phyloP scores from a whole-genome alignment of 2,888 invertebrate genomes.

The Cephalotes varians region DNA sequence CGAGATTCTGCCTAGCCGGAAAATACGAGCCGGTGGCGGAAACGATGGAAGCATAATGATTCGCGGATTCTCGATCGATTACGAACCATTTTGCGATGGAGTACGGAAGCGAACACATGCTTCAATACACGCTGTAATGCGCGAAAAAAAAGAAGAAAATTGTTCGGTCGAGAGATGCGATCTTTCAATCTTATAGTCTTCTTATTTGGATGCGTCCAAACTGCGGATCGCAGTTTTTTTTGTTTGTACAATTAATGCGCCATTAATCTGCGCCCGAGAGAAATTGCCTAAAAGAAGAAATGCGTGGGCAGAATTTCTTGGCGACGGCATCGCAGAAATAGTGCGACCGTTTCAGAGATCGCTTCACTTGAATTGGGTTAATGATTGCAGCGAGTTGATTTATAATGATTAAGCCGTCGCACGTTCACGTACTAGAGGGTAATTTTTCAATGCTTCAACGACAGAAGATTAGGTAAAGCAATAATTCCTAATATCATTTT shows the following conservation, averaged over 20 bases:
- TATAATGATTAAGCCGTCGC: constrained; percentile 40
- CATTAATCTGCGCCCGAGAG: background rate
- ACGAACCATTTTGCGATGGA: constrained; percentile 29
- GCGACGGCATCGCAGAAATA: constrained; percentile 11
- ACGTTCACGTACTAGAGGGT: background rate
- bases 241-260: constrained; percentile 12
- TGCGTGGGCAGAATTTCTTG: constrained; percentile 8
- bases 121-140: constrained; percentile 16
- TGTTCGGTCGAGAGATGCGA: background rate
- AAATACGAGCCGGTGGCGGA: constrained; percentile 4
- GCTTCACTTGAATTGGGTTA: constrained; percentile 42
- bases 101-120: constrained; percentile 12
- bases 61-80: constrained; percentile 57
- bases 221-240: background rate
- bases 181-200: background rate
- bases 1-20: constrained; percentile 39
- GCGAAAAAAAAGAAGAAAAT: background rate
- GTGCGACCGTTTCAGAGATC: too few relatives aligned
- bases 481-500: constrained; percentile 37
- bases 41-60: constrained; percentile 47
- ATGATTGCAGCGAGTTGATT: constrained; percentile 43
- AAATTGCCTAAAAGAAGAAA: background rate
- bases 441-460: constrained; percentile 24
- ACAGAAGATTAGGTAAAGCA: constrained; percentile 16
- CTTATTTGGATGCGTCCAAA: background rate